Evolutionary conservation across 2,888 invertebrate species (phyloP).

Genomic region (Julus scandinavius): DNA sequence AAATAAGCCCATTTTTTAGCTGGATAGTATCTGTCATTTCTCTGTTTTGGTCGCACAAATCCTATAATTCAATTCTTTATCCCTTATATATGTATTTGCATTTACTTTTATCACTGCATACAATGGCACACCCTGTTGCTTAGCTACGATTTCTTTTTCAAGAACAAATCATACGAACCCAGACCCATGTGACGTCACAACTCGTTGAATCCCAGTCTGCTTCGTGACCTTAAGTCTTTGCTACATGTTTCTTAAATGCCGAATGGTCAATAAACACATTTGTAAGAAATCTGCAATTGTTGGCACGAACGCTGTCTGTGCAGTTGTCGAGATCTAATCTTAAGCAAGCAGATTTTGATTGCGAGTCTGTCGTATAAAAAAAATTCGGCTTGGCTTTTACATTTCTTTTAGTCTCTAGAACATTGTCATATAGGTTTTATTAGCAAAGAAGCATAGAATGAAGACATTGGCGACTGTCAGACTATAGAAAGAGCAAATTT

Average conservation of each 20-base stretch:
- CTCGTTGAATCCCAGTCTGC: not conserved
- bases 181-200: not conserved
- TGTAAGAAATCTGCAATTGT: not conserved
- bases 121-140: not conserved
- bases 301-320: too few relatives aligned
- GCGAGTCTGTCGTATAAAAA: too few relatives aligned
- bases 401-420: too few relatives aligned
- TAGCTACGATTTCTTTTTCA: not conserved
- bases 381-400: too few relatives aligned
- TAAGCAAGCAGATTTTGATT: too few relatives aligned
- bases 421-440: too few relatives aligned
- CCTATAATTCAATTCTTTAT: constrained; percentile 40
- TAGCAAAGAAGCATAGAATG: not conserved
- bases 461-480: not conserved
- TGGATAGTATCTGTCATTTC: constrained; percentile 4
- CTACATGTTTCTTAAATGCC: not conserved
- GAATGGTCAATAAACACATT: not conserved
- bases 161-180: not conserved
- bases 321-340: too few relatives aligned
- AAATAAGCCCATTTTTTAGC: constrained; percentile 25
- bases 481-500: not conserved
- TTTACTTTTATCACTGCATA: not conserved
- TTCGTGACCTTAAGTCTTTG: not conserved
- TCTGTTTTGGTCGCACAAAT: constrained; percentile 20
- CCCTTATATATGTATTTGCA: not conserved